A percentile compares a stretch with the other conserved stretches of the same genome.
Conservation (phyloP, 2,113 vertebrate genomes). For the Zootoca vivipara region DNA sequence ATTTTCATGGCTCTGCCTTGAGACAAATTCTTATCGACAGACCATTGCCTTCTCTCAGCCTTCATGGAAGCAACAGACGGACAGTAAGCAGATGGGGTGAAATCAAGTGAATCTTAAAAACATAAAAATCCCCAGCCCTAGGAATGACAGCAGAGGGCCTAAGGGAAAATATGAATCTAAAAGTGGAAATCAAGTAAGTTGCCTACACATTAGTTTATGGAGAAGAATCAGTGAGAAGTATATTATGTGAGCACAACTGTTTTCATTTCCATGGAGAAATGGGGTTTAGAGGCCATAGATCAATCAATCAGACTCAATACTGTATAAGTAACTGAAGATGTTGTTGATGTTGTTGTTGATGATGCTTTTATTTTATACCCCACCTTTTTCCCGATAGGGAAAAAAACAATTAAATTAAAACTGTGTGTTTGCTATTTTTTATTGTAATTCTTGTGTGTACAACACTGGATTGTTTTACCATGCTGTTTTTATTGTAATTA, state of each 20-base stretch:
- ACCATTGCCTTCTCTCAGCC: background rate
- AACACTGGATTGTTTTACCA: too few relatives aligned
- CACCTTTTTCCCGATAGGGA: too few relatives aligned
- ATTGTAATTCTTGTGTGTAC: too few relatives aligned
- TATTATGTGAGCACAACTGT: background rate
- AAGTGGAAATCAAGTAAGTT: background rate
- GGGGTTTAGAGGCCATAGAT: constrained; percentile 30
- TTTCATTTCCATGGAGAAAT: constrained; percentile 27
- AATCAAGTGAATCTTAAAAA: background rate
- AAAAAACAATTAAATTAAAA: too few relatives aligned
- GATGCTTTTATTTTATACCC: too few relatives aligned
- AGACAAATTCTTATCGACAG: accelerated
- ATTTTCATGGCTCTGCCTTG: background rate
- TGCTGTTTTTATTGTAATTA: too few relatives aligned
- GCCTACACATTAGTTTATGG: background rate
- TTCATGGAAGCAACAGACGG: background rate
- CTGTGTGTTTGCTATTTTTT: too few relatives aligned
- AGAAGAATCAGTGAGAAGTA: background rate
- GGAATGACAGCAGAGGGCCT: background rate
- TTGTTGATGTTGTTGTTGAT: too few relatives aligned
- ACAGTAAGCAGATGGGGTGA: background rate
- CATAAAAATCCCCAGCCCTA: accelerated
- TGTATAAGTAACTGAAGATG: constrained; percentile 33
- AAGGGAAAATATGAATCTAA: background rate
- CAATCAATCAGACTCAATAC: constrained; percentile 55